Percentiles rank a stretch among this genome's conserved stretches.
phyloP scores from a whole-genome alignment of 92 coral and sea anemone species.

The Epizoanthus stellaris region DNA sequence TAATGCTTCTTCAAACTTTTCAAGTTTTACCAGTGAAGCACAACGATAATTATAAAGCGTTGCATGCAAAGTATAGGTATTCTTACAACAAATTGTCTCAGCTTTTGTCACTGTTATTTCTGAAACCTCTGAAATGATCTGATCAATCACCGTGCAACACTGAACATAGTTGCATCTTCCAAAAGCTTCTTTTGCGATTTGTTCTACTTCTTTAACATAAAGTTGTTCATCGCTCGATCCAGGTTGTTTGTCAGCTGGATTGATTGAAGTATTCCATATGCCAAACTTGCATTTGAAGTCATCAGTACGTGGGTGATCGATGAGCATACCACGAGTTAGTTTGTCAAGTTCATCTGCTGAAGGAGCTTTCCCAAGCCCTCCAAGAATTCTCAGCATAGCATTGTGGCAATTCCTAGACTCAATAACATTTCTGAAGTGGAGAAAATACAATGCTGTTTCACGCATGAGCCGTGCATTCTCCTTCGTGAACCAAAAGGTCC shows the following conservation, averaged over 20 bases:
- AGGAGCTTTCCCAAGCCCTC: not conserved
- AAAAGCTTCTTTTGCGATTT: not conserved
- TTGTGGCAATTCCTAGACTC: slow-evolving; percentile 5
- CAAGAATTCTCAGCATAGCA: not conserved
- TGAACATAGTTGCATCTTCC: not conserved
- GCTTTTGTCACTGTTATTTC: not conserved
- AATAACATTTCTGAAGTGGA: not conserved
- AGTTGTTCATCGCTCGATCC: too few species aligned
- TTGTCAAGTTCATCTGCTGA: slow-evolving; percentile 4
- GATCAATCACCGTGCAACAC: slow-evolving; percentile 4
- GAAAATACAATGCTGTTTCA: slow-evolving; percentile 29
- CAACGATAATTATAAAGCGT: slow-evolving; percentile 20
- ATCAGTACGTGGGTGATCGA: not conserved
- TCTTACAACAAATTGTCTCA: not conserved
- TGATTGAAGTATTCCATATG: slow-evolving; percentile 3
- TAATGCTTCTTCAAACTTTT: not conserved
- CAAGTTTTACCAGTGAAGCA: slow-evolving; percentile 10
- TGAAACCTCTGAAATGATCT: not conserved
- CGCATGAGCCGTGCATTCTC: slow-evolving; percentile 21
- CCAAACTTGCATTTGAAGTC: not conserved
- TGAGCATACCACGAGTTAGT: not conserved
- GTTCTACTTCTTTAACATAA: not conserved
- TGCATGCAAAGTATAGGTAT: not conserved
- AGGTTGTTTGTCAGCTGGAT: not conserved
- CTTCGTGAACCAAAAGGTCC: not conserved